Evolutionary conservation across 1,140 invertebrate species (phyloP), one percentile per base, ranked within the genome.

Genomic region (Polypedilum pembai): DNA sequence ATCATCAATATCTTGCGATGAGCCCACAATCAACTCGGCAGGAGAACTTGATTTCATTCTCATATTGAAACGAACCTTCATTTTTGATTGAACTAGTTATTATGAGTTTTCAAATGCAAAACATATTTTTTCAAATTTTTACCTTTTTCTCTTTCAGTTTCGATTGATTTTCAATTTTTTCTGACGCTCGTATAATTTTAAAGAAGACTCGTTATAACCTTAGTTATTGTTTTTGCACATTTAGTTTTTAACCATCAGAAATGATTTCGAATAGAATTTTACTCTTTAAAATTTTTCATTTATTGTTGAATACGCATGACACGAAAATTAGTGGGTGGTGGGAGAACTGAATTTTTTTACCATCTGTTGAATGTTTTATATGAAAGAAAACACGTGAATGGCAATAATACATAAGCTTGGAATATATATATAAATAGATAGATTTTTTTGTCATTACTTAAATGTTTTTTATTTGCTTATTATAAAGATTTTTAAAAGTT

Each of bases 1-100:
- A 66, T 88, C 87, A 63, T 88, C 87, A 10, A 69, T 5, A 5
- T 69, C 65, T 69, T 69, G 65, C 8, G 65, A 69, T 69, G 65
- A 69, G 17, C 65, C 65, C 8, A 69, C 65, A 69, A 69, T 69
- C 17, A 69, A 18, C 12, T 69, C 65, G 8, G 65, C 65, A 3
- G 65, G 65, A 33, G 24, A 33, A 20, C 17, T 20, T 21, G 65
- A 69, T 69, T 69, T 69, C 2, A 69, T 69, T 69, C 65, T n/a
- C 65, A 69, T 69, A 18, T 69, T 20, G 15, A 69, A 69, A 20
- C 17, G 17, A 20, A 69, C 17, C 15, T 33, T 33, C 24, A 33
- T 33, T 33, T 33, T 3, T 33, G 5, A 5, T 33, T 1, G 24
- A 33, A 33, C 2, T 3, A 33, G 5, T 3, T 33, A 33, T 33